A percentile compares a stretch with the other conserved stretches of the same genome.
These are phyloP conservation scores for Halotydeus destructor DNA, from an alignment of 1,140 invertebrate genomes.

Conservation along the genomic window DNA sequence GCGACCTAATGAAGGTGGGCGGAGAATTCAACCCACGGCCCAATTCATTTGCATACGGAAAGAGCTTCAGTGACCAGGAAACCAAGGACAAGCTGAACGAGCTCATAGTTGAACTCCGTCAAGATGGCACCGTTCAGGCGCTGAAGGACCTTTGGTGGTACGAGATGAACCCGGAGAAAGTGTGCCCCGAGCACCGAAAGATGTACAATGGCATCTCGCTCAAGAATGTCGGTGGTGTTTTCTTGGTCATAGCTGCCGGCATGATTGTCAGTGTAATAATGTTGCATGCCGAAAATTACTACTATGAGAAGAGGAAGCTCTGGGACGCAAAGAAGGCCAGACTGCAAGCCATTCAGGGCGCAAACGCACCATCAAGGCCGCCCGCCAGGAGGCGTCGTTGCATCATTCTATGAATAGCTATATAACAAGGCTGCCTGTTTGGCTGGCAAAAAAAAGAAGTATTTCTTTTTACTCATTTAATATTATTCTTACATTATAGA, in stretches of 20 bases:
- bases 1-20: constrained; percentile 66
- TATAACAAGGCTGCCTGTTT: neutral
- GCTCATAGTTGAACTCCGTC: constrained; percentile 24
- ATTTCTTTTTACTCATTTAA: neutral
- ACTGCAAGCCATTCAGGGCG: neutral
- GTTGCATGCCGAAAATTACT: constrained; percentile 46
- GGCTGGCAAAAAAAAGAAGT: neutral
- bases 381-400: neutral
- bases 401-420: neutral
- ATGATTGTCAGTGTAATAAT: constrained; percentile 73
- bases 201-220: constrained; percentile 57
- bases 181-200: neutral
- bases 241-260: constrained; percentile 83
- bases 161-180: constrained; percentile 41
- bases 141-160: constrained; percentile 91
- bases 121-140: constrained; percentile 70
- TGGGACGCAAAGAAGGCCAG: neutral
- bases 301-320: neutral
- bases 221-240: constrained; percentile 87
- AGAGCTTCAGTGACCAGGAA: constrained; percentile 46
- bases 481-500: neutral
- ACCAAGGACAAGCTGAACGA: constrained; percentile 43
- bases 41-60: constrained; percentile 84
- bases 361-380: too few relatives aligned
- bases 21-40: constrained; percentile 91